phyloP scores from a whole-genome alignment of 1,140 invertebrate species.

The Leptinotarsa texana region DNA sequence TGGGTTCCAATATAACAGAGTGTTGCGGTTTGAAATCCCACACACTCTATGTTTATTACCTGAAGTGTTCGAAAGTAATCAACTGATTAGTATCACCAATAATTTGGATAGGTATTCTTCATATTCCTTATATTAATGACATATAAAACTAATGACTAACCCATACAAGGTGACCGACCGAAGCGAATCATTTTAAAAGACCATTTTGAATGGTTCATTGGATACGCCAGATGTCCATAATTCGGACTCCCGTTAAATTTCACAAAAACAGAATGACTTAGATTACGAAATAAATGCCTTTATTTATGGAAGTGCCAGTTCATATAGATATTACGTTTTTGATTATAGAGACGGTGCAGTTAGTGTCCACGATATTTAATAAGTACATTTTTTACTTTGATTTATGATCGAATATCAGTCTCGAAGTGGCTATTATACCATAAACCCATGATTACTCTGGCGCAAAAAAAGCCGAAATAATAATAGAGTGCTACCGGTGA shows the following conservation, averaged over 20 bases:
- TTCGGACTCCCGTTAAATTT: conserved; percentile 17
- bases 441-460: not conserved
- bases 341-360: not conserved
- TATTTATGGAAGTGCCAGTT: not conserved
- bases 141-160: conserved; percentile 6
- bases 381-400: not conserved
- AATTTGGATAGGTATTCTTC: no score
- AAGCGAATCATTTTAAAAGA: conserved; percentile 9
- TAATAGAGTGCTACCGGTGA: not conserved
- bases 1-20: no score
- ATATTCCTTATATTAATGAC: no score
- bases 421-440: not conserved
- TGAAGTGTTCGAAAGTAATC: no score
- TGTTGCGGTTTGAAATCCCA: no score
- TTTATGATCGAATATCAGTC: not conserved
- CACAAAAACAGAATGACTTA: conserved; percentile 13
- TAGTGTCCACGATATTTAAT: not conserved
- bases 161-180: conserved; percentile 20
- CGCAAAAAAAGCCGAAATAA: not conserved
- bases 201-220: conserved; percentile 13
- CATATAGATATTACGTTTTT: conserved; percentile 1
- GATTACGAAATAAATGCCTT: not conserved
- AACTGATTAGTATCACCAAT: no score
- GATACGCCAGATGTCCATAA: conserved; percentile 17
- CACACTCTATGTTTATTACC: no score